These are phyloP conservation scores for Elgaria multicarinata DNA, from an alignment of 2,113 vertebrate genomes.

Conservation along the genomic window DNA sequence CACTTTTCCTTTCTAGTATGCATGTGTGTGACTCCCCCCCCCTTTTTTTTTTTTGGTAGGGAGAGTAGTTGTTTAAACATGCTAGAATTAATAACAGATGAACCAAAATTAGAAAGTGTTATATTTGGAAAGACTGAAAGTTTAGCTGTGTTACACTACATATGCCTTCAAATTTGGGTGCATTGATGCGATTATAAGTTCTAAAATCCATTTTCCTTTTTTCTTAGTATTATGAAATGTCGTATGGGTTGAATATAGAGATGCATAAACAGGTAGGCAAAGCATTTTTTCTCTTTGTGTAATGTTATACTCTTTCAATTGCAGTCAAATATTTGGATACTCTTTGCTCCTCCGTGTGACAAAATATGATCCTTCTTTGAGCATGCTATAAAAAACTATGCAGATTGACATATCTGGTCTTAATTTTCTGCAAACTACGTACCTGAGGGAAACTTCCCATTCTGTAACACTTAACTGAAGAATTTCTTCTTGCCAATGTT, in stretches of 20 bases:
- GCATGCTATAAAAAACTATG: accelerated
- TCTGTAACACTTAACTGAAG: not conserved
- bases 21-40: not conserved
- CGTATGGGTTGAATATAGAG: constrained; percentile 96
- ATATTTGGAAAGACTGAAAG: constrained; percentile 30
- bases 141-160: not conserved
- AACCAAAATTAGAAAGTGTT: not conserved
- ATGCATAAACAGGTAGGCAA: constrained; percentile 96
- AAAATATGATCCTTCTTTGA: not conserved
- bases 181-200: constrained; percentile 34
- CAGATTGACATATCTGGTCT: not conserved
- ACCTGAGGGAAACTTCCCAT: not conserved
- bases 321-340: constrained; percentile 13
- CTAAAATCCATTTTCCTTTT: constrained; percentile 69
- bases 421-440: accelerated
- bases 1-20: not conserved
- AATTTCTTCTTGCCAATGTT: accelerated
- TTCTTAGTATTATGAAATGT: constrained; percentile 96
- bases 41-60: no score
- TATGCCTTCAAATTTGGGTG: constrained; percentile 25
- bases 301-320: constrained; percentile 49
- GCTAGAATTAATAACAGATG: constrained; percentile 8
- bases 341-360: not conserved
- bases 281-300: constrained; percentile 46
- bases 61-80: constrained; percentile 15